Percentiles rank a stretch among this genome's conserved stretches.
These are phyloP conservation scores for Spondyliosoma cantharus DNA, from an alignment of 2,797 vertebrate genomes.

Conservation along the genomic window DNA sequence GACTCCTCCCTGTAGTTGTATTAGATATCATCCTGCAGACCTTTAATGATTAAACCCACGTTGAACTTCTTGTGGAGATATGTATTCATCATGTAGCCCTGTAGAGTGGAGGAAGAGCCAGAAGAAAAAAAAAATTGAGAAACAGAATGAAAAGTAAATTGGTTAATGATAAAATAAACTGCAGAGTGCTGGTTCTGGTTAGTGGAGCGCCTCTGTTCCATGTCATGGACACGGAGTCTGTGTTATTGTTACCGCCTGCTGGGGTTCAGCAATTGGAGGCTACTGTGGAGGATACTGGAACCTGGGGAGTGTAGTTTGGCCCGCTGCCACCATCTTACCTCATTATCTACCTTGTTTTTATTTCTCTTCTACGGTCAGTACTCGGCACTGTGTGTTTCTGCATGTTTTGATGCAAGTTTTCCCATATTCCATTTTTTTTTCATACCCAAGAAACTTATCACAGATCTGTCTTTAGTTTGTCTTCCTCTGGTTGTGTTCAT, in stretches of 20 bases:
- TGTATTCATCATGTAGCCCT: not conserved
- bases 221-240: conserved; percentile 40
- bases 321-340: conserved; percentile 6
- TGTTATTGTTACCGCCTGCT: conserved; percentile 57
- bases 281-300: conserved; percentile 19
- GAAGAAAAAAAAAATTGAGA: conserved; percentile 6
- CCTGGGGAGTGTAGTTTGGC: conserved; percentile 28
- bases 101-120: conserved; percentile 3
- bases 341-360: conserved; percentile 21
- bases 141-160: conserved; percentile 43
- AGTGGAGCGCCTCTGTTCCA: conserved; percentile 25
- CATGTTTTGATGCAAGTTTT: not conserved
- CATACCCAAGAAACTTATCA: not conserved
- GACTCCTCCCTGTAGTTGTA: conserved; percentile 1
- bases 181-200: conserved; percentile 54
- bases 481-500: conserved; percentile 11
- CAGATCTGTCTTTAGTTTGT: conserved; percentile 16
- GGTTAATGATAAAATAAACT: conserved; percentile 34
- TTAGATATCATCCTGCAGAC: conserved; percentile 1
- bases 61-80: not conserved
- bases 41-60: conserved; percentile 9
- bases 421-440: not conserved
- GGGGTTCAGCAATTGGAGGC: conserved; percentile 26
- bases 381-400: conserved; percentile 13
- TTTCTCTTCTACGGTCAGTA: not conserved